These are phyloP conservation scores for Apodemia hepburni DNA, from an alignment of 2,888 invertebrate genomes.

Conservation along the genomic window DNA sequence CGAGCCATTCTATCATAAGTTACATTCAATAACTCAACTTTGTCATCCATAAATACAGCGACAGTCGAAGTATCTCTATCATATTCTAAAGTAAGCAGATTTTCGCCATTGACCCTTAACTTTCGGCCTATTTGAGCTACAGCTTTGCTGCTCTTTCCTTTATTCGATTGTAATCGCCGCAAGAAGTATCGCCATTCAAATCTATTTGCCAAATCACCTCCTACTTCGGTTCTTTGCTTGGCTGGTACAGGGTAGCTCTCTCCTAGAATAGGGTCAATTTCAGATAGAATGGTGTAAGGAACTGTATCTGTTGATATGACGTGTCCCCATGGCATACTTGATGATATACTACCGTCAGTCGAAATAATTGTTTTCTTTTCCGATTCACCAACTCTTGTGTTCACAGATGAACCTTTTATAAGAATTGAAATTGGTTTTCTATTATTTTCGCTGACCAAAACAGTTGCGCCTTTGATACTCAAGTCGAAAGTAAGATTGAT, in stretches of 20 bases:
- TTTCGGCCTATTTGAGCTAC: constrained; percentile 93
- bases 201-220: constrained; percentile 93
- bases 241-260: constrained; percentile 96
- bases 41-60: constrained; percentile 93
- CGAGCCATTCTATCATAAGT: constrained; percentile 92
- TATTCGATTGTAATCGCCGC: constrained; percentile 84
- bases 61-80: constrained; percentile 92
- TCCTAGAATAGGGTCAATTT: constrained; percentile 91
- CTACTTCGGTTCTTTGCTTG: constrained; percentile 93
- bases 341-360: constrained; percentile 91
- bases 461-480: constrained; percentile 94
- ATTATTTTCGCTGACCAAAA: constrained; percentile 90
- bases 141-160: constrained; percentile 82
- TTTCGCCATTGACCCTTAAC: constrained; percentile 94
- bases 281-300: constrained; percentile 93
- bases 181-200: constrained; percentile 98
- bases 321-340: constrained; percentile 92
- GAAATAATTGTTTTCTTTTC: constrained; percentile 90
- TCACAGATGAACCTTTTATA: constrained; percentile 92
- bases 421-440: constrained; percentile 91
- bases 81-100: constrained; percentile 94
- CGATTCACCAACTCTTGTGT: constrained; percentile 90
- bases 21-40: constrained; percentile 91
- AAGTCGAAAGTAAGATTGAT: constrained; percentile 93
- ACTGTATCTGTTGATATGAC: constrained; percentile 93